phyloP scores from a whole-genome alignment of 2,888 invertebrate genomes.

The Laothoe populi region DNA sequence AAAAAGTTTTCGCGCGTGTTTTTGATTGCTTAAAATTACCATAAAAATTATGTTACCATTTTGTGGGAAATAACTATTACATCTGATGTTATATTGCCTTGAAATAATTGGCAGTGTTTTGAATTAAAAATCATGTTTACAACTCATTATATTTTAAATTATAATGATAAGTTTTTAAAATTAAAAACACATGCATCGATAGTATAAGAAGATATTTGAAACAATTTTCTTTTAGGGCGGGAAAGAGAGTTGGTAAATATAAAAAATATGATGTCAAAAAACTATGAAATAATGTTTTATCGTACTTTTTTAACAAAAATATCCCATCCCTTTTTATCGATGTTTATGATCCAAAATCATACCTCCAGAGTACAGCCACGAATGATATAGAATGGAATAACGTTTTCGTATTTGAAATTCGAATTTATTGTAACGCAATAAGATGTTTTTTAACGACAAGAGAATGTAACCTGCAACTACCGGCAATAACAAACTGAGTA shows the following conservation, averaged over 20 bases:
- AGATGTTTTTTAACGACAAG: not conserved
- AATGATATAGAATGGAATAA: not conserved
- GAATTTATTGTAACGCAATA: conserved; percentile 17
- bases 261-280: too few species aligned
- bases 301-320: too few species aligned
- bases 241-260: too few species aligned
- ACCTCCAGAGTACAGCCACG: conserved; percentile 1
- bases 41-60: not conserved
- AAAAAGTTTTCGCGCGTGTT: not conserved
- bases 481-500: conserved; percentile 13
- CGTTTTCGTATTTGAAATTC: conserved; percentile 14
- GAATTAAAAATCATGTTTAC: too few species aligned
- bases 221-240: not conserved
- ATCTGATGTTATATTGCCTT: not conserved
- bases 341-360: not conserved
- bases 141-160: too few species aligned
- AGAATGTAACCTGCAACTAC: conserved; percentile 8
- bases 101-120: not conserved
- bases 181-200: not conserved
- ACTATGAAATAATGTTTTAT: too few species aligned
- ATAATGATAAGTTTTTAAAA: not conserved
- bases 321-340: too few species aligned
- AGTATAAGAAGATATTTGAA: not conserved
- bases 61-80: not conserved
- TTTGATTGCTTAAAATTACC: not conserved